Conservation (phyloP, 2,888 invertebrate species). For the Idaea dimidiata region DNA sequence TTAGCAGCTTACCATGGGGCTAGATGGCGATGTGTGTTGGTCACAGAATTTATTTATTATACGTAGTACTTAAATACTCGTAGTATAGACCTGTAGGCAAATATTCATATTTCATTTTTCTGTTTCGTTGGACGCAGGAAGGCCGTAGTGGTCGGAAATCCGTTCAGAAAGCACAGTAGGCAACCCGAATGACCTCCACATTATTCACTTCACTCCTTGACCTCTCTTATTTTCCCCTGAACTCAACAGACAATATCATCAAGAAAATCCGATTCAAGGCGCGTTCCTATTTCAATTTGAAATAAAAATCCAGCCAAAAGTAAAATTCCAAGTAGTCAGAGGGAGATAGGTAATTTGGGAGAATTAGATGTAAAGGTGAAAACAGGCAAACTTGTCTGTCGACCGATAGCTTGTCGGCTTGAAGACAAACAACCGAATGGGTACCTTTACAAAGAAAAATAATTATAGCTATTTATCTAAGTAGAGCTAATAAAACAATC, state of each 20-base stretch:
- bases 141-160: slow-evolving; percentile 34
- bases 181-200: not conserved
- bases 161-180: slow-evolving; percentile 12
- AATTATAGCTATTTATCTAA: no score
- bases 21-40: no score
- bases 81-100: not conserved
- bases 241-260: slow-evolving; percentile 32
- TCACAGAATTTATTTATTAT: no score
- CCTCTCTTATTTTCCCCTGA: slow-evolving; percentile 20
- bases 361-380: slow-evolving; percentile 21
- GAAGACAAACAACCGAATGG: not conserved
- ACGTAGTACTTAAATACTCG: no score
- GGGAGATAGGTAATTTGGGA: slow-evolving; percentile 17
- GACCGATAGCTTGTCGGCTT: not conserved
- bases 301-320: slow-evolving; percentile 36
- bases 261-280: slow-evolving; percentile 32
- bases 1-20: no score
- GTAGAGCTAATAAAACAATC: no score
- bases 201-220: slow-evolving; percentile 15
- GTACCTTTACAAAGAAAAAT: no score
- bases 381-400: not conserved
- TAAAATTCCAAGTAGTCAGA: slow-evolving; percentile 26
- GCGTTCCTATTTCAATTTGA: slow-evolving; percentile 31
- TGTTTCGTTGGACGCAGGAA: slow-evolving; percentile 7
- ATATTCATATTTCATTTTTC: not conserved